These are phyloP conservation scores for Erebia aethiops DNA, from an alignment of 2,888 invertebrate species.

Conservation along the genomic window DNA sequence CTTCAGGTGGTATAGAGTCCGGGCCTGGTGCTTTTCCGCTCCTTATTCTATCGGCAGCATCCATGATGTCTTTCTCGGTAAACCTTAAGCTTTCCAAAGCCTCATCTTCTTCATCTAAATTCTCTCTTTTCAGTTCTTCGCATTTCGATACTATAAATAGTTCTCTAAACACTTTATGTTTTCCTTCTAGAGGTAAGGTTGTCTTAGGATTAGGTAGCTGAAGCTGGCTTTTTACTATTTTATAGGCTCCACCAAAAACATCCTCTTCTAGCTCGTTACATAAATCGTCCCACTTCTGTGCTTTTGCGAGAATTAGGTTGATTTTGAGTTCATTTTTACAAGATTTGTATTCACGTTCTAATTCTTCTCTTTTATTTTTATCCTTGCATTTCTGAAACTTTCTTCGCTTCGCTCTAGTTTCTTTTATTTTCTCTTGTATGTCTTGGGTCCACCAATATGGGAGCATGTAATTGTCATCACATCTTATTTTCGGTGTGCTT, in stretches of 20 bases:
- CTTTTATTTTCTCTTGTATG: not conserved
- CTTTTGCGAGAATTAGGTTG: no score
- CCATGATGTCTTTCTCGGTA: no score
- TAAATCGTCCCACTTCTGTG: no score
- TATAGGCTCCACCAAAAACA: not conserved
- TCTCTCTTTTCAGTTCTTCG: no score
- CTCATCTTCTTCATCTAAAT: no score
- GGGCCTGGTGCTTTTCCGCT: not conserved
- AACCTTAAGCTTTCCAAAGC: no score
- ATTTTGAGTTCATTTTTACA: no score
- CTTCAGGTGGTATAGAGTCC: not conserved
- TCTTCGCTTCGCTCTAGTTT: not conserved
- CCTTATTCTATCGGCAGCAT: not conserved
- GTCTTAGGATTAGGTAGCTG: not conserved
- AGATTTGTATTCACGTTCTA: not conserved
- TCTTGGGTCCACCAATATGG: not conserved
- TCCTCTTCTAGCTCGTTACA: not conserved
- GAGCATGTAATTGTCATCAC: not conserved
- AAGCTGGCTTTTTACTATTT: not conserved
- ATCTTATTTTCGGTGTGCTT: not conserved
- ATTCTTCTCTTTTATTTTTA: not conserved
- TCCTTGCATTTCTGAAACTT: not conserved
- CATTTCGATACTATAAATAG: no score
- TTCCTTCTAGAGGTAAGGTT: not conserved
- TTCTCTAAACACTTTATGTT: not conserved